A percentile compares a stretch with the other conserved stretches of the same genome.
These are phyloP conservation scores for Lutjanus argentimaculatus DNA, from an alignment of 2,797 vertebrate genomes.

Conservation along the genomic window DNA sequence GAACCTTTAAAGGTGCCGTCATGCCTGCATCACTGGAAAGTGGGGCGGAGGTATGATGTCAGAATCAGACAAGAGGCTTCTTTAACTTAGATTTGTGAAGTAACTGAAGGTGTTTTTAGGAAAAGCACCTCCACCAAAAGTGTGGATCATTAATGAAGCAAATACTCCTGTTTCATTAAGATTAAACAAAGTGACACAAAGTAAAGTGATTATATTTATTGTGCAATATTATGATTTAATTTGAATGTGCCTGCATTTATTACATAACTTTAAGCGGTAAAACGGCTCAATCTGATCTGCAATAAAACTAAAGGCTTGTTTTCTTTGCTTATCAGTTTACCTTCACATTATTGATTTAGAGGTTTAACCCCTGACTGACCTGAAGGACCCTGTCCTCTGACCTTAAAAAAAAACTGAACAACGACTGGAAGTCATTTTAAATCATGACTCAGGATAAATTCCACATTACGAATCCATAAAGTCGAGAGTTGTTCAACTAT, in stretches of 20 bases:
- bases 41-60: conserved; percentile 16
- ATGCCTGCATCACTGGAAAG: conserved; percentile 20
- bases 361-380: conserved; percentile 10
- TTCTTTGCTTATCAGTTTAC: neutral
- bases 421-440: neutral
- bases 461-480: neutral
- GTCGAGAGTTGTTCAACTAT: neutral
- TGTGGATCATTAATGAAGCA: neutral
- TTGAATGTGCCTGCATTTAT: neutral
- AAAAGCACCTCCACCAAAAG: neutral
- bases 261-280: neutral
- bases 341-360: conserved; percentile 19
- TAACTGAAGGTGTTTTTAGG: neutral
- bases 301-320: conserved; percentile 12
- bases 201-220: neutral
- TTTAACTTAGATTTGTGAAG: neutral
- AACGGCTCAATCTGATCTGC: neutral
- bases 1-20: conserved; percentile 27
- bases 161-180: neutral
- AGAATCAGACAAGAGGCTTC: neutral
- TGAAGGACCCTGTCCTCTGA: conserved; percentile 6
- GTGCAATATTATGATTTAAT: neutral
- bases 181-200: neutral
- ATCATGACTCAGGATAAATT: neutral
- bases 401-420: conserved; percentile 14